Evolutionary conservation across 2,113 vertebrate species (phyloP), one percentile per base, ranked within the genome.

Genomic region (Todiramphus saurophagus): DNA sequence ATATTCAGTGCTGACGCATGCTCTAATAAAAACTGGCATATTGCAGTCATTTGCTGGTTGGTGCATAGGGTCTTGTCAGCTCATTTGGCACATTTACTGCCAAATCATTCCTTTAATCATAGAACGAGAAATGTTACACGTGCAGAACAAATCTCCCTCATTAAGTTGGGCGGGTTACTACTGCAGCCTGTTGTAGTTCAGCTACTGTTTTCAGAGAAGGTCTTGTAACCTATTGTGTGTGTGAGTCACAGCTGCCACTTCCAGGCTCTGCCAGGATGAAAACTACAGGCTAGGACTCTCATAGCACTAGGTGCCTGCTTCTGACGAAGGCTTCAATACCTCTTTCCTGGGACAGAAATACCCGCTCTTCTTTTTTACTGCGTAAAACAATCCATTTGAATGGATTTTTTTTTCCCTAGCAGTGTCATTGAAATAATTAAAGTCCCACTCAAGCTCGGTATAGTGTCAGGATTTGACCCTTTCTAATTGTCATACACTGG

Each of bases 61-160:
- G 80, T 94, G 90, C 60, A 39, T 27, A 48, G 46, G 89, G 92
- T 51, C 77, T 79, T 76, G 77, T 96, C 90, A 84, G 91, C 90
- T 96, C 94, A 55, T 94, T 95, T 87, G 91, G 93, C 82, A 88
- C 94, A 88, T 93, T 96, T 95, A 87, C 91, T 96, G 95, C 92
- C 94, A 95, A 91, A 94, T 94, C 94, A 92, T 69, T 94, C 95
- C 94, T 94, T 96, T 95, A 94, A 96, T 96, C 96, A 89, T 63
- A 84, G 81, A 76, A 91, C 1, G 15, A 95, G 87, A 50, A 70
- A 94, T 39, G 89, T 84, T 96, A 53, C 62, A 79, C 74, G 17
- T 3, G 2, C 48, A 3, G 24, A 87, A 86, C 83, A 89, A 73
- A 94, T 84, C 74, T 92, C 83, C 53, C 91, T 94, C 91, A 41